Base-by-base conservation (phyloP, 2,888 invertebrate genomes). In the Urechis unicinctus region DNA sequence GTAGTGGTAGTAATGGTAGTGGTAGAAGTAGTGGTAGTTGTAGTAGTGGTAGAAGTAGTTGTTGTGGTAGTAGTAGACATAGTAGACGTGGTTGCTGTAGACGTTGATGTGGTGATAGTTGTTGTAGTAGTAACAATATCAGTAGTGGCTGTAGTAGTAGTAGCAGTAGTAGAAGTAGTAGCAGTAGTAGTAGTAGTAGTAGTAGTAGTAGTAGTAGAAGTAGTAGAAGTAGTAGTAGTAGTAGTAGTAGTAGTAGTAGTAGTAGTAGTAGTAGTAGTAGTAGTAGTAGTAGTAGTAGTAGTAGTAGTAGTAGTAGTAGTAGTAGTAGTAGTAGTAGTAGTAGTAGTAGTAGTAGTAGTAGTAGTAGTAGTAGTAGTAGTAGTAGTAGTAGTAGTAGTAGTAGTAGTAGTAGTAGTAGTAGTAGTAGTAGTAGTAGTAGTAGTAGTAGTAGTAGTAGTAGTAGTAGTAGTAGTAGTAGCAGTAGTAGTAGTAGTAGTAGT, bases 401-500 rank as follows among this genome's bases (percentile, higher is more conserved):
- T n/a, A n/a, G n/a, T n/a, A n/a, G n/a, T n/a, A n/a, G n/a, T n/a
- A n/a, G n/a, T n/a, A n/a, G n/a, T n/a, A n/a, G n/a, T n/a, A n/a
- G n/a, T n/a, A n/a, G n/a, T n/a, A n/a, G n/a, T n/a, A n/a, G n/a
- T n/a, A n/a, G n/a, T n/a, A n/a, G n/a, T n/a, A n/a, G n/a, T n/a
- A n/a, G n/a, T n/a, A n/a, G n/a, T n/a, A 45, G 22, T 21, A 9
- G 22, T 45, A 45, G 45, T 21, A 45, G 45, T 21, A 45, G 45
- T 45, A 45, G 45, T 45, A 45, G 17, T 45, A 45, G 45, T 45
- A 45, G 45, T 21, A 17, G 45, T 45, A 45, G 45, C 45, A 45
- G 45, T 17, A 45, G 45, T 17, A 45, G 45, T 45, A 45, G 45
- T 45, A 45, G 45, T 21, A 45, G 45, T 21, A 45, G 22, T 21